Evolutionary conservation across 2,888 invertebrate genomes (phyloP).

Genomic region (Harpalus rufipes): DNA sequence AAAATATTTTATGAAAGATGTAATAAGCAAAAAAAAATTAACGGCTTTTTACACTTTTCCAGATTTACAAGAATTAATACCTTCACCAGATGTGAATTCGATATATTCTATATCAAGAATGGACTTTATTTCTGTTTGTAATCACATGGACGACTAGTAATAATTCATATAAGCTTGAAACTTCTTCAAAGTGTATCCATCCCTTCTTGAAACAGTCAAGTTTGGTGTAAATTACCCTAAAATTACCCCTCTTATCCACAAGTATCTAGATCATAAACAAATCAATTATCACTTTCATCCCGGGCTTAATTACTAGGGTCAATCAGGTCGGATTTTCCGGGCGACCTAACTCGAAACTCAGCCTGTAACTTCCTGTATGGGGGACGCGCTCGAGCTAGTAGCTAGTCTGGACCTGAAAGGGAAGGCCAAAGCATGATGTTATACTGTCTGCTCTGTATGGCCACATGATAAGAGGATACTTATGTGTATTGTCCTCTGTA

Average conservation of each 20-base stretch:
- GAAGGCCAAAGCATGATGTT: constrained; percentile 13
- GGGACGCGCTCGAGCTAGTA: not conserved
- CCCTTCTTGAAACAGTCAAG: not conserved
- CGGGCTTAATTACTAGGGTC: constrained; percentile 36
- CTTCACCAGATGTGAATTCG: no score
- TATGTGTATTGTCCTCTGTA: constrained; percentile 17
- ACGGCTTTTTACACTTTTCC: no score
- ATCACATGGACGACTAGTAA: no score
- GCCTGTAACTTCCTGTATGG: constrained; percentile 15
- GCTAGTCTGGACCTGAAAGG: not conserved
- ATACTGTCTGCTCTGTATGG: constrained; percentile 3
- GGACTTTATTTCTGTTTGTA: no score
- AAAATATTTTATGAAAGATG: not conserved
- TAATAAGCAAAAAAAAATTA: not conserved
- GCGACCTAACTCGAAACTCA: constrained; percentile 16
- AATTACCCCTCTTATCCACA: not conserved
- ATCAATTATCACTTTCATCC: constrained; percentile 29
- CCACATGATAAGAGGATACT: constrained; percentile 1
- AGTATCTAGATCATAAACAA: constrained; percentile 36
- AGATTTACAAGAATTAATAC: no score
- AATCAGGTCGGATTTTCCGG: constrained; percentile 47
- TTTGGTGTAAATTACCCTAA: not conserved
- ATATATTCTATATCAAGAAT: no score
- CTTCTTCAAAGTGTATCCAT: not conserved
- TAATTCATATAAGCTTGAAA: not conserved